phyloP scores from a whole-genome alignment of 1,140 invertebrate species.

The Cylas formicarius region DNA sequence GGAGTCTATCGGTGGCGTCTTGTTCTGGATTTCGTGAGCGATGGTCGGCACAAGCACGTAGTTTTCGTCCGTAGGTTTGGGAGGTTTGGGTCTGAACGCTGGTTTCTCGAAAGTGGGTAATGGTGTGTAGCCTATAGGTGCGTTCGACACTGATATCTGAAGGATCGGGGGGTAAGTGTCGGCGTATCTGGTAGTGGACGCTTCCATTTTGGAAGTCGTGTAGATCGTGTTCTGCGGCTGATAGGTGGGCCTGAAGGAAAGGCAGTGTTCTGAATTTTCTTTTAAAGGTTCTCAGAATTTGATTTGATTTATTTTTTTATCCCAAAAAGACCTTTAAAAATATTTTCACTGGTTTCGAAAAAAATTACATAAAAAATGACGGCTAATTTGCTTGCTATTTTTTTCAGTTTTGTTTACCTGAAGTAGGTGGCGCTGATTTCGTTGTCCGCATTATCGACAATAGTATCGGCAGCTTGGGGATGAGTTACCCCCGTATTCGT shows the following conservation, averaged over 20 bases:
- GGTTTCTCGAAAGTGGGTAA: constrained; percentile 28
- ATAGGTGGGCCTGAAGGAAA: constrained; percentile 36
- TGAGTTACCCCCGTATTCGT: constrained; percentile 47
- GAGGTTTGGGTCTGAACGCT: constrained; percentile 34
- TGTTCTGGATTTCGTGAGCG: constrained; percentile 40
- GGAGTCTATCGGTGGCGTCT: constrained; percentile 40
- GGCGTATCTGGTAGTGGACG: constrained; percentile 27
- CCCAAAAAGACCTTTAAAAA: too few species aligned
- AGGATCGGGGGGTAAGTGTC: constrained; percentile 27
- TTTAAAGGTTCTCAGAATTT: too few species aligned
- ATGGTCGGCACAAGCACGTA: constrained; percentile 50
- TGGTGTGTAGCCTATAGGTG: constrained; percentile 31
- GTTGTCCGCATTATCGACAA: constrained; percentile 57
- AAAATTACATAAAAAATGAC: too few species aligned
- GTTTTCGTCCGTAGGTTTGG: constrained; percentile 35
- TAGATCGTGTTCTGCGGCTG: constrained; percentile 29
- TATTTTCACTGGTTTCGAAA: too few species aligned
- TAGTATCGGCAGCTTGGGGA: constrained; percentile 55
- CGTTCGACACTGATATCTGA: constrained; percentile 36
- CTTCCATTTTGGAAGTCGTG: too few species aligned
- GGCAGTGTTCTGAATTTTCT: too few species aligned
- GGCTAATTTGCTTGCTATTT: too few species aligned
- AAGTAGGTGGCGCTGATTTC: constrained; percentile 56
- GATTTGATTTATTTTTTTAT: too few species aligned
- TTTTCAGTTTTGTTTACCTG: constrained; percentile 21